Percentiles rank a stretch among this genome's conserved stretches.
phyloP scores from a whole-genome alignment of 2,888 invertebrate species.

The Tachina lurida region DNA sequence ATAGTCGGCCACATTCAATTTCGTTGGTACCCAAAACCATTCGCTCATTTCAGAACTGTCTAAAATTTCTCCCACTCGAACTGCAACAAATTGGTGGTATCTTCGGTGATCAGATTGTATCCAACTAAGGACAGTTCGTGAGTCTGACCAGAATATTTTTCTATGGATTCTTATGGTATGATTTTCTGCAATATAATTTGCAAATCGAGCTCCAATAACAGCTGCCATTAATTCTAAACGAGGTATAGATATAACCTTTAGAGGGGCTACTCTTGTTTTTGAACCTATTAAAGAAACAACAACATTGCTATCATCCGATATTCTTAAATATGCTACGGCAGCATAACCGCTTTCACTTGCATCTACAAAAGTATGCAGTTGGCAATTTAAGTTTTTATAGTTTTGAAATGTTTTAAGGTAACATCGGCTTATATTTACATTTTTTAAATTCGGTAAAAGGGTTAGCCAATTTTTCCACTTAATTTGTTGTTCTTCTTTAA shows the following conservation, averaged over 20 bases:
- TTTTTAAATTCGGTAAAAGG: slow-evolving; percentile 63
- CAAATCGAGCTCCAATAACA: slow-evolving; percentile 60
- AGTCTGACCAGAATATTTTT: slow-evolving; percentile 42
- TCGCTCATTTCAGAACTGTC: too few species aligned
- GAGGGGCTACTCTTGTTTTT: slow-evolving; percentile 60
- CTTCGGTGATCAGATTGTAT: slow-evolving; percentile 37
- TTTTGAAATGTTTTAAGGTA: slow-evolving; percentile 1
- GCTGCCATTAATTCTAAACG: slow-evolving; percentile 30
- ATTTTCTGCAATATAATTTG: neutral
- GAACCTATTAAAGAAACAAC: slow-evolving; percentile 36
- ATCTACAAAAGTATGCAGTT: slow-evolving; percentile 20
- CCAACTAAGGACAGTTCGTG: slow-evolving; percentile 36
- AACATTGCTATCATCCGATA: neutral
- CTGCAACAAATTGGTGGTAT: too few species aligned
- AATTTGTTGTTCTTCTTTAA: neutral
- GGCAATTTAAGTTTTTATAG: slow-evolving; percentile 37
- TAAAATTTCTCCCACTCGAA: too few species aligned
- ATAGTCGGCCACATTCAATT: too few species aligned
- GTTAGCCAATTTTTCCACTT: slow-evolving; percentile 66
- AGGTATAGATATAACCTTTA: slow-evolving; percentile 61
- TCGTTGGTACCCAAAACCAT: too few species aligned
- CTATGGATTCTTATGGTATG: neutral
- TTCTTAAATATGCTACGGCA: slow-evolving; percentile 47
- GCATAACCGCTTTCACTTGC: neutral
- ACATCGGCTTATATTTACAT: slow-evolving; percentile 45